Evolutionary conservation across 2,113 vertebrate genomes (phyloP).

Genomic region (Procavia capensis): DNA sequence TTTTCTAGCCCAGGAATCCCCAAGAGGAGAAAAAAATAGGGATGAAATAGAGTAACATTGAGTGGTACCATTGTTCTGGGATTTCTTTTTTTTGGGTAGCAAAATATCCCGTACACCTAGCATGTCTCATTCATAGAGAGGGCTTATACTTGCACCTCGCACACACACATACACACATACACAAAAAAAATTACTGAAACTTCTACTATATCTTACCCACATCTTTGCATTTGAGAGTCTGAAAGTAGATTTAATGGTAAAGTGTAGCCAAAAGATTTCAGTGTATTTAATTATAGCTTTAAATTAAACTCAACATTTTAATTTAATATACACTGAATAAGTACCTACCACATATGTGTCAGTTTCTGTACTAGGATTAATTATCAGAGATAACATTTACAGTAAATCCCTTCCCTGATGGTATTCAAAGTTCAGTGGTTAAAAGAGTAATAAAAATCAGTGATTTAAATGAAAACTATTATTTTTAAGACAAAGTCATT

Average conservation of each 20-base stretch:
- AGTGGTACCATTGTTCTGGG: neutral
- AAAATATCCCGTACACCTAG: neutral
- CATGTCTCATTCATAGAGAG: neutral
- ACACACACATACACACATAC: too few species aligned
- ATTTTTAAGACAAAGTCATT: neutral
- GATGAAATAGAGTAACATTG: neutral
- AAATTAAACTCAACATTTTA: neutral
- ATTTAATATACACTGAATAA: neutral
- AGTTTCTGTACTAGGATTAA: neutral
- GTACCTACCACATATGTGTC: neutral
- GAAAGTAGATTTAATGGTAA: neutral
- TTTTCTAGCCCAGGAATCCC: neutral
- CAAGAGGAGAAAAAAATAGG: constrained; percentile 37
- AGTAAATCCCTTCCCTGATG: too few species aligned
- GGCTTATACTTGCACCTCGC: too few species aligned
- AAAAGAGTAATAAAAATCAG: neutral
- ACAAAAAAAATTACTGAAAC: too few species aligned
- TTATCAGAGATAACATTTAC: neutral
- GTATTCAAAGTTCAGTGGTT: neutral
- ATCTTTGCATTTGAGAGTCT: neutral
- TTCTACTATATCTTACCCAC: neutral
- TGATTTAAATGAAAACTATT: neutral
- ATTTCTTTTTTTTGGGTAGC: neutral
- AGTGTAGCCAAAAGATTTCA: neutral
- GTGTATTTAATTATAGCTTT: neutral